phyloP scores from a whole-genome alignment of 1,140 invertebrate species.

The Sycophaga agraensis region DNA sequence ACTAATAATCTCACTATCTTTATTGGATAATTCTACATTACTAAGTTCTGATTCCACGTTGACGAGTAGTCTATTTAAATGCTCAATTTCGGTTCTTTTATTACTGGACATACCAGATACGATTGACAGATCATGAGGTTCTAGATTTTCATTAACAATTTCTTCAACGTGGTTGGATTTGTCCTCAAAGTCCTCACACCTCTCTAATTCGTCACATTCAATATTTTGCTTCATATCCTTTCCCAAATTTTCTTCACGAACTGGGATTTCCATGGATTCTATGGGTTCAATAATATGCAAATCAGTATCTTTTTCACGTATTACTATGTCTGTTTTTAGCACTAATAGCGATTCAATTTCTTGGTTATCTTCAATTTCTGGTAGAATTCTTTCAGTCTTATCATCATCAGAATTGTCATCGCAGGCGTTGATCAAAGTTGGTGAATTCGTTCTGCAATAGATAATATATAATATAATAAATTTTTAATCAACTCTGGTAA shows the following conservation, averaged over 20 bases:
- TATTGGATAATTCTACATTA: conserved; percentile 22
- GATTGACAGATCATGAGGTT: conserved; percentile 6
- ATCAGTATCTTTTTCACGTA: conserved; percentile 17
- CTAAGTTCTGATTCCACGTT: conserved; percentile 48
- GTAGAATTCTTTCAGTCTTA: conserved; percentile 41
- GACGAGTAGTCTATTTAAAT: conserved; percentile 45
- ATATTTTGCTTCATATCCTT: background rate
- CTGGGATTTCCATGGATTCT: background rate
- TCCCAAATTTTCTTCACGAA: background rate
- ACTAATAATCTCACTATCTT: conserved; percentile 4
- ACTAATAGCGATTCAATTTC: conserved; percentile 21
- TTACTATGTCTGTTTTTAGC: conserved; percentile 18
- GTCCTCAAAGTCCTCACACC: background rate
- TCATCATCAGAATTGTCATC: conserved; percentile 29
- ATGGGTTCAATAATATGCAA: background rate
- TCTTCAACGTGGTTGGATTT: conserved; percentile 12
- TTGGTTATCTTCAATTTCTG: conserved; percentile 40
- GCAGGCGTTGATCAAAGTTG: background rate
- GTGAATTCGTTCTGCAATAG: conserved; percentile 13
- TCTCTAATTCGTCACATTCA: background rate
- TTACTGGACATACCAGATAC: background rate
- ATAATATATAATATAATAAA: background rate
- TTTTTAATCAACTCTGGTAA: background rate
- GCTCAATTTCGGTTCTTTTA: conserved; percentile 43
- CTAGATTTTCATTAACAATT: background rate